These are phyloP conservation scores for Thymelicus lineola DNA, from an alignment of 2,888 invertebrate genomes.

Conservation along the genomic window DNA sequence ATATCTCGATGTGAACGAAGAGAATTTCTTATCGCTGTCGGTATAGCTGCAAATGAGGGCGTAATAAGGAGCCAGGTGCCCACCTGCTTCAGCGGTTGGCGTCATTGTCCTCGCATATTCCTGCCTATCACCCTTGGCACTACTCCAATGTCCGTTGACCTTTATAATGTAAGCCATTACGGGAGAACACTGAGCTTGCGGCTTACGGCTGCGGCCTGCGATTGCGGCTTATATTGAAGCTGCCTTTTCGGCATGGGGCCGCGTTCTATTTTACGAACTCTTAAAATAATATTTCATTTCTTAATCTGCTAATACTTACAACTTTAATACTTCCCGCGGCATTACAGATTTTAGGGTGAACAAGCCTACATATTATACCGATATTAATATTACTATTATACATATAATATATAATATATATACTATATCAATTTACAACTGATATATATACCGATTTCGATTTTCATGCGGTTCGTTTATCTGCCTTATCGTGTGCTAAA, in stretches of 20 bases:
- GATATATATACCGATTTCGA: too few species aligned
- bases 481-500: too few species aligned
- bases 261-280: background rate
- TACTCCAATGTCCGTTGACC: constrained; percentile 32
- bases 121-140: constrained; percentile 31
- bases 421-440: too few species aligned
- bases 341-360: background rate
- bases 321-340: background rate
- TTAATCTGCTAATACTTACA: too few species aligned
- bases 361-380: too few species aligned
- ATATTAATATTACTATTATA: too few species aligned
- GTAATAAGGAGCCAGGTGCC: constrained; percentile 25
- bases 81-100: constrained; percentile 25
- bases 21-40: constrained; percentile 25
- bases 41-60: constrained; percentile 19
- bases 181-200: constrained; percentile 1
- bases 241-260: background rate
- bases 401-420: too few species aligned
- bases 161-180: constrained; percentile 27
- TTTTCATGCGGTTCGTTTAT: too few species aligned
- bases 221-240: background rate
- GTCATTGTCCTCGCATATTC: constrained; percentile 22
- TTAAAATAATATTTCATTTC: too few species aligned
- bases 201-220: background rate
- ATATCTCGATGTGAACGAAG: background rate